Evolutionary conservation across 2,888 invertebrate genomes (phyloP).

Genomic region (Ethmia dodecea): DNA sequence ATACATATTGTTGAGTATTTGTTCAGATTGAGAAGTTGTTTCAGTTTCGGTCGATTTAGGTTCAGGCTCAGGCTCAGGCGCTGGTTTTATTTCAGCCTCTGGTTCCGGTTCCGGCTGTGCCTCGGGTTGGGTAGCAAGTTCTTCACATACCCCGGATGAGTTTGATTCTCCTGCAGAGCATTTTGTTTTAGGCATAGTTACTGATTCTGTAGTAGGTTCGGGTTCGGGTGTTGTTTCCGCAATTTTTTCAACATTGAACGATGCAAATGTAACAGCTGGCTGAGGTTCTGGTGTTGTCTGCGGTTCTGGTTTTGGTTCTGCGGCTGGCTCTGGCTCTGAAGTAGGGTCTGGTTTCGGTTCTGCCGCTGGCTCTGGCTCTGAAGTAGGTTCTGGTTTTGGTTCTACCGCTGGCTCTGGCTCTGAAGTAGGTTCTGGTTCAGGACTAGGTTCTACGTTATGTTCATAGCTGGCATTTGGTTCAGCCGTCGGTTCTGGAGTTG

Average conservation of each 20-base stretch:
- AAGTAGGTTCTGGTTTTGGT: slow-evolving; percentile 33
- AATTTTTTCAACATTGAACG: too few relatives aligned
- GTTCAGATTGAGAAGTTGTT: slow-evolving; percentile 12
- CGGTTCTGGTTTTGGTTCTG: slow-evolving; percentile 18
- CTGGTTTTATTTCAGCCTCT: slow-evolving; percentile 17
- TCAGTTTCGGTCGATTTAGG: slow-evolving; percentile 18
- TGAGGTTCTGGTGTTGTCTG: slow-evolving; percentile 10
- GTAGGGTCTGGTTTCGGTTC: slow-evolving; percentile 31
- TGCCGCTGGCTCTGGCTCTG: slow-evolving; percentile 33
- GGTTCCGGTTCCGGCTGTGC: slow-evolving; percentile 27
- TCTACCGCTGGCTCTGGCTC: slow-evolving; percentile 45
- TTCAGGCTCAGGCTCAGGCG: slow-evolving; percentile 16
- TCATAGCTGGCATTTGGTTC: too few relatives aligned
- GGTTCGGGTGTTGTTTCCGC: slow-evolving; percentile 12
- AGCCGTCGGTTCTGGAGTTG: slow-evolving; percentile 28
- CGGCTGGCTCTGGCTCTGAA: slow-evolving; percentile 17
- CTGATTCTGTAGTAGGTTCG: slow-evolving; percentile 27
- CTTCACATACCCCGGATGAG: too few relatives aligned
- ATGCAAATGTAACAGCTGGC: slow-evolving; percentile 25
- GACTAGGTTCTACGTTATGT: slow-evolving; percentile 43
- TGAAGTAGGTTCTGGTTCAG: slow-evolving; percentile 37
- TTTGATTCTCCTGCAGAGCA: not conserved
- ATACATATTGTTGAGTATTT: slow-evolving; percentile 5
- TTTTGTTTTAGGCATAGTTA: slow-evolving; percentile 19
- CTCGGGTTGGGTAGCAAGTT: slow-evolving; percentile 8